A percentile compares a stretch with the other conserved stretches of the same genome.
Evolutionary conservation across 2,113 vertebrate species (phyloP).

Genomic region (Myrmecobius fasciatus): DNA sequence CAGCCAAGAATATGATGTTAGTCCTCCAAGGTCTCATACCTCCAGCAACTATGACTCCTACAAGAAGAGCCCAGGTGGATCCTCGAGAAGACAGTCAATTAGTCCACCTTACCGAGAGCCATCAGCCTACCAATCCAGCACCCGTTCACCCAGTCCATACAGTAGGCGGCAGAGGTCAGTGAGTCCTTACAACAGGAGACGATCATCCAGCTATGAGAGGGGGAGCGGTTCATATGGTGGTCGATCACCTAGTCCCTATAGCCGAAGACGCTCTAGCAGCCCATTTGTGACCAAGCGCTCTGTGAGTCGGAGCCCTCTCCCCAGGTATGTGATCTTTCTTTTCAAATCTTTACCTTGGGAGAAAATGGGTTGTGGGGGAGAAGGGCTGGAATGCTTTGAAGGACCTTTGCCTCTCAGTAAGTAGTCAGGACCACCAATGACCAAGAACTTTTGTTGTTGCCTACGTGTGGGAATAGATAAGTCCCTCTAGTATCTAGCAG

Average conservation of each 20-base stretch:
- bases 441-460: background rate
- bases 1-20: constrained; percentile 90
- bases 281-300: constrained; percentile 93
- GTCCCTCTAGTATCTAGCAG: constrained; percentile 32
- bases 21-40: constrained; percentile 86
- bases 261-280: constrained; percentile 92
- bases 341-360: background rate
- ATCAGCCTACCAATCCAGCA: constrained; percentile 86
- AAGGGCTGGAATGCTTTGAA: background rate
- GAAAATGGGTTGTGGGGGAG: background rate
- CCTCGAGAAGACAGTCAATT: constrained; percentile 84
- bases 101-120: constrained; percentile 94
- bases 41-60: constrained; percentile 87
- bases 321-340: constrained; percentile 87
- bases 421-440: background rate
- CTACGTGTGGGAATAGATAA: constrained; percentile 29
- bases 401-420: background rate
- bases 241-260: constrained; percentile 88
- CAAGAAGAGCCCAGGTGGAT: constrained; percentile 85
- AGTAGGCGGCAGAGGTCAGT: constrained; percentile 92
- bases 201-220: constrained; percentile 96
- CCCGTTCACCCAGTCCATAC: constrained; percentile 87
- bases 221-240: constrained; percentile 91
- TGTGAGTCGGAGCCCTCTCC: constrained; percentile 93
- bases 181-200: constrained; percentile 89